Evolutionary conservation across 2,113 vertebrate genomes (phyloP), one percentile per base, ranked within the genome.

Genomic region (Uria aalge): DNA sequence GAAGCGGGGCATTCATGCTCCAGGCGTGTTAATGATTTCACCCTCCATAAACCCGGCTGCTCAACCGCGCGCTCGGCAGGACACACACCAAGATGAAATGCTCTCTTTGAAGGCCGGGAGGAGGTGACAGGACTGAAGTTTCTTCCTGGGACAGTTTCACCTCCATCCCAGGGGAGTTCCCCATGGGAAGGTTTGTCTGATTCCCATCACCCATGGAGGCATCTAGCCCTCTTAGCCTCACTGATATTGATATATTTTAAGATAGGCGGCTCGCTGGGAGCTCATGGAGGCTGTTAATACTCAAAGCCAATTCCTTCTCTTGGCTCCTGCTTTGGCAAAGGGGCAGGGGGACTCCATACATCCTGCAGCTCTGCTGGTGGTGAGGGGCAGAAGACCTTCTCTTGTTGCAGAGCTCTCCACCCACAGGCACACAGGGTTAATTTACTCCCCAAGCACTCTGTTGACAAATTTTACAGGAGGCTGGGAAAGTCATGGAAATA

Each of bases 401-500:
- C 12, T n/a, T 59, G 0, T n/a, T 75, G 57, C 69, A 21, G 77
- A 82, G 66, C 80, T 81, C 26, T 87, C 62, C 57, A 56, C 13
- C 48, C 57, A 48, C 60, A 79, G 53, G 56, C 62, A 66, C 64
- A 92, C 43, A 60, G 11, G 5, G 73, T 95, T 95, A 94, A 95
- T 79, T 72, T 82, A 69, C 82, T 92, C 67, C 86, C 79, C 62
- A 87, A 91, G 63, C 86, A 95, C 83, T 91, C 91, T 21, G 41
- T 57, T 76, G 94, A 90, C 86, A 91, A 94, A 96, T 96, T 97
- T 96, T 95, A 96, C 80, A 82, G 89, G 80, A 89, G 84, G 30
- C 66, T 92, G 94, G 94, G 84, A 97, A 89, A 97, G 95, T 34
- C 95, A 89, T 95, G 96, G 94, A 97, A 95, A 92, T 57, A 96